These are phyloP conservation scores for Lophochroa leadbeateri DNA, from an alignment of 2,113 vertebrate species.

Conservation along the genomic window DNA sequence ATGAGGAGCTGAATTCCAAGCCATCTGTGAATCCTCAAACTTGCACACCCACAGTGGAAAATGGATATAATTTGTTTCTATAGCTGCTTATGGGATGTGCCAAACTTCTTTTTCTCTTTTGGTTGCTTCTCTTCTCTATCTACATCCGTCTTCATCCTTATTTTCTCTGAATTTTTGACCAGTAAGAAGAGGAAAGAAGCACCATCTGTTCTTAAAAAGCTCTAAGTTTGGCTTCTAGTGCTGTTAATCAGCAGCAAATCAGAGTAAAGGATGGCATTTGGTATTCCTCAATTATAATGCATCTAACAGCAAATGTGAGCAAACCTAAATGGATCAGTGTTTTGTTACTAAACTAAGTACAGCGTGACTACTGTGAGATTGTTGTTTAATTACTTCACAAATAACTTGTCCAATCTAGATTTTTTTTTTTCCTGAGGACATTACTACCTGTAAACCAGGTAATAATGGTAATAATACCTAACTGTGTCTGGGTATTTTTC, in stretches of 20 bases:
- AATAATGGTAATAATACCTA: not conserved
- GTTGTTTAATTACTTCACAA: not conserved
- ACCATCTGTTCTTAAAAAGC: conserved; percentile 67
- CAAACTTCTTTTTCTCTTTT: conserved; percentile 41
- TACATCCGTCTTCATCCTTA: conserved; percentile 41
- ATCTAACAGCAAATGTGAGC: conserved; percentile 8
- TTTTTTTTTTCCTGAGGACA: not conserved
- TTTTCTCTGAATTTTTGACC: conserved; percentile 65
- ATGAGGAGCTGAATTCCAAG: conserved; percentile 44
- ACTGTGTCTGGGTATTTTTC: not conserved
- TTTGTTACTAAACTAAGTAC: not conserved
- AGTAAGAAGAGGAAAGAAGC: conserved; percentile 46
- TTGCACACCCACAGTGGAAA: conserved; percentile 66
- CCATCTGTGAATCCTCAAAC: conserved; percentile 69
- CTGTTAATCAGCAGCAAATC: conserved; percentile 47
- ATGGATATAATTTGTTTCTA: conserved; percentile 65
- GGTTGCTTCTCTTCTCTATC: conserved; percentile 11
- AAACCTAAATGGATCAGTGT: not conserved
- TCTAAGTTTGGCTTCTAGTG: conserved; percentile 46
- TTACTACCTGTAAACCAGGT: not conserved
- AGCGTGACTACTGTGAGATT: not conserved
- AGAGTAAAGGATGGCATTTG: not conserved
- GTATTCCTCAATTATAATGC: conserved; percentile 14
- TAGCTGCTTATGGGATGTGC: conserved; percentile 38
- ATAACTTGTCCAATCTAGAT: not conserved